Conservation (phyloP, 1,140 invertebrate species). For the Apis laboriosa region DNA sequence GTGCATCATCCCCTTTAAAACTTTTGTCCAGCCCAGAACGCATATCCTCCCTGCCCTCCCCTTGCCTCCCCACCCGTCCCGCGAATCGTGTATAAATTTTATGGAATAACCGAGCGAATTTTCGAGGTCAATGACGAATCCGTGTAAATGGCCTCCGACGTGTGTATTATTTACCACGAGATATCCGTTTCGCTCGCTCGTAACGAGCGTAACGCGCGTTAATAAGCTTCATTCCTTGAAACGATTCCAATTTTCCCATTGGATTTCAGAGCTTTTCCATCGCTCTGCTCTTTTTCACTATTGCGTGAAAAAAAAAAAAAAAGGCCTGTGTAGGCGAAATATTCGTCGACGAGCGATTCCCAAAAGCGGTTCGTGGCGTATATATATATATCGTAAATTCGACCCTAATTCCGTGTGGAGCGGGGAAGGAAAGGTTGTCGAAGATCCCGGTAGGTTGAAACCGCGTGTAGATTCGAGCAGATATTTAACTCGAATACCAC, state of each 20-base stretch:
- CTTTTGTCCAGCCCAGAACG: constrained; percentile 14
- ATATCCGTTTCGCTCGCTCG: neutral
- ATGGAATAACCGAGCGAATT: constrained; percentile 36
- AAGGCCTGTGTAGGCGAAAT: neutral
- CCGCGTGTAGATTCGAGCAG: neutral
- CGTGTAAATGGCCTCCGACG: neutral
- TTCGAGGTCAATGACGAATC: constrained; percentile 32
- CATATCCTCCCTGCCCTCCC: too few species aligned
- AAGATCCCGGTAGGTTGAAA: too few species aligned
- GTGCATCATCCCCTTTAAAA: constrained; percentile 51
- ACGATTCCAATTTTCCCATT: neutral
- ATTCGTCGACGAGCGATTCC: neutral
- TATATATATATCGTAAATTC: neutral
- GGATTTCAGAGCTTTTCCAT: neutral
- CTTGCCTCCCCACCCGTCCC: neutral
- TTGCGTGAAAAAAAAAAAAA: neutral
- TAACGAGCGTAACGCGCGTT: too few species aligned
- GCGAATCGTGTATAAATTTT: constrained; percentile 36
- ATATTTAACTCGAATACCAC: constrained; percentile 25
- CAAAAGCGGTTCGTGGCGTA: neutral
- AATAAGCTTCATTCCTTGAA: neutral
- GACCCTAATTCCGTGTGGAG: neutral
- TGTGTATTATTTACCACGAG: neutral
- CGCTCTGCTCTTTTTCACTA: too few species aligned
- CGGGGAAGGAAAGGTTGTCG: neutral